phyloP scores from a whole-genome alignment of 2,797 vertebrate species.

The Geotrypetes seraphini region DNA sequence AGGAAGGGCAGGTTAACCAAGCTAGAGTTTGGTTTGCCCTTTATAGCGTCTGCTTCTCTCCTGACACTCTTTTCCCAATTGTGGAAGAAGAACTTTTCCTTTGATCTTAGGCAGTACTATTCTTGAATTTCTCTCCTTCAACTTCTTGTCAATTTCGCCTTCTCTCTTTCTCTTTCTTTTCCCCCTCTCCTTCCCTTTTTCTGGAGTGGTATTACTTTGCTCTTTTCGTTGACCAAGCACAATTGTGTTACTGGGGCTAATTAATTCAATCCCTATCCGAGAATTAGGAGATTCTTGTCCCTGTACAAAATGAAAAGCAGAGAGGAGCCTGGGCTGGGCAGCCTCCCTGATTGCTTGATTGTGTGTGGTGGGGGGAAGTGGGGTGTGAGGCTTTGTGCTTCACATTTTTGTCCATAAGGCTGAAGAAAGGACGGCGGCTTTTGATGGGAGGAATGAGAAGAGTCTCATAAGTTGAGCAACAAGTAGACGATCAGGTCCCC shows the following conservation, averaged over 20 bases:
- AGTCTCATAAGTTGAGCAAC: conserved; percentile 56
- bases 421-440: conserved; percentile 66
- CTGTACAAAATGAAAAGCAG: conserved; percentile 75
- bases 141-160: too few species aligned
- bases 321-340: conserved; percentile 63
- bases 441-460: conserved; percentile 69
- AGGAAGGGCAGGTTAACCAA: too few species aligned
- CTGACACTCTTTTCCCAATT: too few species aligned
- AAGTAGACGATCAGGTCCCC: conserved; percentile 48
- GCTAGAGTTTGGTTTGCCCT: too few species aligned
- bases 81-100: too few species aligned
- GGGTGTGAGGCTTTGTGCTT: conserved; percentile 62
- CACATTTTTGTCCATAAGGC: conserved; percentile 80
- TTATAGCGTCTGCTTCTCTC: too few species aligned
- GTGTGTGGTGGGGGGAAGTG: conserved; percentile 69
- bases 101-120: too few species aligned
- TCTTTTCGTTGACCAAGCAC: conserved; percentile 91
- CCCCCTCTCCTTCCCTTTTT: too few species aligned
- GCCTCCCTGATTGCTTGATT: conserved; percentile 72
- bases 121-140: neutral
- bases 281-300: conserved; percentile 64
- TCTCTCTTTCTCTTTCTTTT: too few species aligned
- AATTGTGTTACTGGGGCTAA: conserved; percentile 97
- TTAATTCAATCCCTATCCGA: conserved; percentile 98
- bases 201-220: conserved; percentile 76